phyloP scores from a whole-genome alignment of 1,140 invertebrate genomes.

The Papilio xuthus region DNA sequence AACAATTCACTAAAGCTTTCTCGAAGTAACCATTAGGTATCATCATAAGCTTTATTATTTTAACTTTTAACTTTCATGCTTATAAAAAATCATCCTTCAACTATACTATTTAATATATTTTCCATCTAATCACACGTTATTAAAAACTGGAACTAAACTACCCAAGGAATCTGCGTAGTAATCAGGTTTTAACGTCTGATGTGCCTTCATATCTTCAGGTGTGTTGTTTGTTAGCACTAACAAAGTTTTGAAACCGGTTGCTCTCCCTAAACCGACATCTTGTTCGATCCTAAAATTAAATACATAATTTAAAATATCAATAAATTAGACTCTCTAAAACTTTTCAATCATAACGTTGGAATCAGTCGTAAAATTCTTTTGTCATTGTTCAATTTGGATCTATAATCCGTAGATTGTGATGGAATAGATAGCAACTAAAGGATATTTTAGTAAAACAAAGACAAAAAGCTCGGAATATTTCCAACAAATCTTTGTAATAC shows the following conservation, averaged over 20 bases:
- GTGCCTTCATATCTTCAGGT: conserved; percentile 64
- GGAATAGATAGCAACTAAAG: no score
- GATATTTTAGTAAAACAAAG: no score
- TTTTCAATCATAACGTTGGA: no score
- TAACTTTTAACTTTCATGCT: background rate
- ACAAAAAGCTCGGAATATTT: background rate
- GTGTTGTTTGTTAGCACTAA: conserved; percentile 79
- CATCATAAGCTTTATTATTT: no score
- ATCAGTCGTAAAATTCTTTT: no score
- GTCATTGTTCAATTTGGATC: no score
- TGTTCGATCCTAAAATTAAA: conserved; percentile 77
- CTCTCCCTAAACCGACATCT: conserved; percentile 81
- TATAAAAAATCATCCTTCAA: background rate
- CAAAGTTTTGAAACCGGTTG: conserved; percentile 81
- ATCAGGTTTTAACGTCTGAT: conserved; percentile 64
- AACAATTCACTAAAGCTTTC: no score
- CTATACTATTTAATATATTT: background rate
- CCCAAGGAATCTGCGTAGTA: conserved; percentile 76
- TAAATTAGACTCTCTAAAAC: no score
- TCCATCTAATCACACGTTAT: conserved; percentile 10
- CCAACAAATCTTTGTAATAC: background rate
- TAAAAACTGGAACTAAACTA: conserved; percentile 61
- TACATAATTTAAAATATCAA: conserved; percentile 1
- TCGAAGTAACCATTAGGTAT: no score
- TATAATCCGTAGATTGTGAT: no score